Conservation (phyloP, 2,113 vertebrate genomes). For the Oxyruncus cristatus region DNA sequence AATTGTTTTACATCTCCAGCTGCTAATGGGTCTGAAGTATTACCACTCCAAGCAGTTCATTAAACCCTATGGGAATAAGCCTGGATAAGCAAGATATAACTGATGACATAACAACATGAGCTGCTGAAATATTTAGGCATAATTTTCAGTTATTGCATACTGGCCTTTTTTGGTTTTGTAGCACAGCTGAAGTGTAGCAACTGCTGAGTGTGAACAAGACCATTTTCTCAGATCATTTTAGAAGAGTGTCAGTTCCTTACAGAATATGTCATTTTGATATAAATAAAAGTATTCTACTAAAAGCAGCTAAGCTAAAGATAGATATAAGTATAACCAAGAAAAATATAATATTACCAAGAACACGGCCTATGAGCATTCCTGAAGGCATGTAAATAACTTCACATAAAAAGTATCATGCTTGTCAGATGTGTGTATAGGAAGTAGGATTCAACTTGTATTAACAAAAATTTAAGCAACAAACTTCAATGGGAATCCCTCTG, state of each 20-base stretch:
- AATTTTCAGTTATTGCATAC: conserved; percentile 33
- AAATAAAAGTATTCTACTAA: conserved; percentile 31
- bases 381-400: not conserved
- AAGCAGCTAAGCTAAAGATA: conserved; percentile 16
- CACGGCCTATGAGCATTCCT: not conserved
- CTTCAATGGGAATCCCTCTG: not conserved
- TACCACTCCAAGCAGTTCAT: conserved; percentile 5
- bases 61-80: not conserved
- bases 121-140: conserved; percentile 59
- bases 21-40: conserved; percentile 45
- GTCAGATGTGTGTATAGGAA: not conserved
- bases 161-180: conserved; percentile 3
- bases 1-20: conserved; percentile 14
- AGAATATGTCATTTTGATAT: not conserved
- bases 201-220: conserved; percentile 1
- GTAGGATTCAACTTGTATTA: not conserved
- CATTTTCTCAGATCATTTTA: conserved; percentile 31
- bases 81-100: conserved; percentile 29
- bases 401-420: not conserved
- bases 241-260: not conserved
- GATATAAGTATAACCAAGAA: not conserved
- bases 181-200: not conserved
- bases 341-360: not conserved
- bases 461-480: not conserved
- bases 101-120: conserved; percentile 36